phyloP scores from a whole-genome alignment of 2,888 invertebrate genomes.

The Urechis unicinctus region DNA sequence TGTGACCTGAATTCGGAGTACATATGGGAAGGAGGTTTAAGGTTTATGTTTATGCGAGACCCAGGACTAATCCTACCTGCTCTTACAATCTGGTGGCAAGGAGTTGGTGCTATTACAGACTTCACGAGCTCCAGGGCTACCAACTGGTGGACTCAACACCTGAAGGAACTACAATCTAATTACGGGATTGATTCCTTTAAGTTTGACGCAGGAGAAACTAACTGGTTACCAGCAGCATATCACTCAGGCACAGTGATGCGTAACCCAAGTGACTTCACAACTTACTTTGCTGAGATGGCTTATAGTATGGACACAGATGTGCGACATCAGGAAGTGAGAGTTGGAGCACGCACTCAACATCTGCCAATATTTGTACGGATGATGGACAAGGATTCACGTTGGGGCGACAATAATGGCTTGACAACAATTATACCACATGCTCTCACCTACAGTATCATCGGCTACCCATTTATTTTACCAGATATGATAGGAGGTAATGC shows the following conservation, averaged over 20 bases:
- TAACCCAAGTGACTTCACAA: conserved; percentile 29
- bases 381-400: conserved; percentile 78
- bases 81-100: conserved; percentile 61
- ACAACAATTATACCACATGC: conserved; percentile 77
- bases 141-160: conserved; percentile 60
- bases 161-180: conserved; percentile 59
- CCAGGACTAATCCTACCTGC: background rate
- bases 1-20: conserved; percentile 78
- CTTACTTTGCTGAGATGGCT: conserved; percentile 22
- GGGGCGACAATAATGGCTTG: conserved; percentile 72
- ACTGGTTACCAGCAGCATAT: conserved; percentile 23
- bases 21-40: conserved; percentile 1
- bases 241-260: too few relatives aligned
- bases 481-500: conserved; percentile 83
- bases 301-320: background rate
- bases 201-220: conserved; percentile 65
- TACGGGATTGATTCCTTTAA: conserved; percentile 80
- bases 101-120: conserved; percentile 68
- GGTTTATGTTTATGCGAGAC: background rate
- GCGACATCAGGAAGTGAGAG: conserved; percentile 78
- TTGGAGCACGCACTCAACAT: conserved; percentile 72
- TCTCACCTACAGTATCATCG: conserved; percentile 61
- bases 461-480: conserved; percentile 83
- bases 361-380: conserved; percentile 73
- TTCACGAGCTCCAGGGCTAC: conserved; percentile 75